A percentile compares a stretch with the other conserved stretches of the same genome.
These are phyloP conservation scores for Nyctibius bracteatus DNA, from an alignment of 2,113 vertebrate species.

Conservation along the genomic window DNA sequence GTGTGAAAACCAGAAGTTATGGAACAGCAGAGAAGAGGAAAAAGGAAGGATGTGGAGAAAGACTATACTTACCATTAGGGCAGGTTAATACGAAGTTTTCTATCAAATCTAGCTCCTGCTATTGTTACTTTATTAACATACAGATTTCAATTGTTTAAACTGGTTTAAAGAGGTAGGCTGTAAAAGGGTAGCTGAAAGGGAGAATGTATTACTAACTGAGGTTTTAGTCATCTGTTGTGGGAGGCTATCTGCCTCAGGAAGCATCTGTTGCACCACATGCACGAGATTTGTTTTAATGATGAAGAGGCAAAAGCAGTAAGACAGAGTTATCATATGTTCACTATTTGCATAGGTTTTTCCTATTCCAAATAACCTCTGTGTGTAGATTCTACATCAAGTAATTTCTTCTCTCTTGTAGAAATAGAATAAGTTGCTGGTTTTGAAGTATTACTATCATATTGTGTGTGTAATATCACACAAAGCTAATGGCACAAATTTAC, in stretches of 20 bases:
- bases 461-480: background rate
- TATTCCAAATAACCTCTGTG: background rate
- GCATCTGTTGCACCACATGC: constrained; percentile 9
- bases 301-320: background rate
- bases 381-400: background rate
- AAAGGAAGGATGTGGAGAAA: background rate
- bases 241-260: constrained; percentile 13
- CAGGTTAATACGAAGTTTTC: background rate
- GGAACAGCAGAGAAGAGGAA: background rate
- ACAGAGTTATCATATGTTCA: background rate
- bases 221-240: background rate
- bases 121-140: background rate
- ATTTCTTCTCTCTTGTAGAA: background rate
- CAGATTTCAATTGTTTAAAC: background rate
- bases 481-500: background rate
- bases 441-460: background rate
- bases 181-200: background rate
- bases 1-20: background rate
- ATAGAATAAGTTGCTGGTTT: background rate
- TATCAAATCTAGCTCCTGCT: background rate
- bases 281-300: background rate
- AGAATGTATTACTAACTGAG: background rate
- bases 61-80: rapidly evolving
- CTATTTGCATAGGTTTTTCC: constrained; percentile 1
- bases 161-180: background rate